A percentile compares a stretch with the other conserved stretches of the same genome.
Evolutionary conservation across 2,888 invertebrate genomes (phyloP).

Genomic region (Alviniconcha strummeri): DNA sequence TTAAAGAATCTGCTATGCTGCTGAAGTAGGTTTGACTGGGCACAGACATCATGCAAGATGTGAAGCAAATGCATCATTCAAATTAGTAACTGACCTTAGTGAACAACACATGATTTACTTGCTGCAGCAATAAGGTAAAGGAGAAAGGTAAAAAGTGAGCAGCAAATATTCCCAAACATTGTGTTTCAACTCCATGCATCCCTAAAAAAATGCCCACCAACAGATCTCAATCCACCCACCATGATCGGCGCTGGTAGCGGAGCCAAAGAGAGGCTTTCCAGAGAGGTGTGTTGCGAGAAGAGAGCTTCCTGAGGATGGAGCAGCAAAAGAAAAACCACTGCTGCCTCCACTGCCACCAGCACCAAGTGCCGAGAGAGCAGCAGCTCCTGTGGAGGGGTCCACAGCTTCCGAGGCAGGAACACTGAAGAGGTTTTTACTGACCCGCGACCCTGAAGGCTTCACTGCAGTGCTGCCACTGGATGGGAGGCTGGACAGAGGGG

Average conservation of each 20-base stretch:
- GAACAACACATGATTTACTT: no score
- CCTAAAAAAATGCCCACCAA: no score
- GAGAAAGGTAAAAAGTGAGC: no score
- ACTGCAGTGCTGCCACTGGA: background rate
- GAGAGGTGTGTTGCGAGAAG: background rate
- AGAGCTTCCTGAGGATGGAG: background rate
- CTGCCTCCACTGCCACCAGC: slow-evolving; percentile 19
- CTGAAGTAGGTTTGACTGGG: no score
- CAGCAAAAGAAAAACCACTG: background rate
- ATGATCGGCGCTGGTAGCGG: background rate
- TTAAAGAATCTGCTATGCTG: no score
- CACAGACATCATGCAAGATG: no score
- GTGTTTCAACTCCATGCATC: no score
- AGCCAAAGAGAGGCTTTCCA: slow-evolving; percentile 22
- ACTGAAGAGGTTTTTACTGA: slow-evolving; percentile 39
- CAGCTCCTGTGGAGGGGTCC: background rate
- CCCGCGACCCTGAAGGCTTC: background rate
- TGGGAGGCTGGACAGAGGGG: slow-evolving; percentile 6
- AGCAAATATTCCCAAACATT: no score
- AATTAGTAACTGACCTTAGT: no score
- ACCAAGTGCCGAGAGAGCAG: background rate
- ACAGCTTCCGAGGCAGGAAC: slow-evolving; percentile 3
- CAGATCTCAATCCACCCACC: background rate
- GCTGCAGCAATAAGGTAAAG: no score
- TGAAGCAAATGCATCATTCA: no score